Base-by-base conservation (phyloP, 2,113 vertebrate genomes). In the Hiodon tergisus region DNA sequence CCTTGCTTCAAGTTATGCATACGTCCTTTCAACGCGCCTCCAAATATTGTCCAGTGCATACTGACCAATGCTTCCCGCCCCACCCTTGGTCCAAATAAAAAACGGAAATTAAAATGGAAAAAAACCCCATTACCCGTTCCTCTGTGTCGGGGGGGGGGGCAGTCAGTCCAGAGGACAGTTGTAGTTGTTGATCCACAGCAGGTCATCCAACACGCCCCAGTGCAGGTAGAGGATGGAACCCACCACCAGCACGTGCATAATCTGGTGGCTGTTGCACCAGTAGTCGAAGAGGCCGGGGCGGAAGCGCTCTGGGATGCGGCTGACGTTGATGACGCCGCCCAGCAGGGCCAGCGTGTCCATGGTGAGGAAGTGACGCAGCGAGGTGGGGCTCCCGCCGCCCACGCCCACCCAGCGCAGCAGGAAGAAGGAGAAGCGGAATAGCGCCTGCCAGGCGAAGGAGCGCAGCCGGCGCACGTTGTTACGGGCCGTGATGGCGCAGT, bases 221-320 rank as follows among this genome's bases (percentile, higher is more conserved):
- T 97, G 95, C 82, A 97, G 88, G 82, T 95, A 94, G 0, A 96
- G 88, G 80, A 97, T 96, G 85, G 94, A 95, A 72, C 90, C 91
- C 75, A 97, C 95, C 81, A 95, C 94, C 83, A 97, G 89, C 48
- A 97, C 93, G 61, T 97, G 95, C 95, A 96, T 97, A 84, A 97
- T 96, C 87, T 97, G 95, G 88, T 97, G 95, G 73, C 94, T 95
- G 87, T 96, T 97, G 84, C 93, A 94, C 94, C 95, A 96, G 88
- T 95, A 97, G 92, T 96, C 95, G 57, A 97, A 97, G 75, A 90
- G 90, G 58, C 95, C 95, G 0, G 95, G 95, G 14, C 90, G 86
- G 86, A 94, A 94, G 61, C 94, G 93, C 85, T 97, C 95, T 0
- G 95, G 95, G 76, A 96, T 89, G 54, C 95, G 92, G 0, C 88